A percentile compares a stretch with the other conserved stretches of the same genome.
Conservation (phyloP, 2,113 vertebrate genomes). For the Periophthalmodon schlosseri region DNA sequence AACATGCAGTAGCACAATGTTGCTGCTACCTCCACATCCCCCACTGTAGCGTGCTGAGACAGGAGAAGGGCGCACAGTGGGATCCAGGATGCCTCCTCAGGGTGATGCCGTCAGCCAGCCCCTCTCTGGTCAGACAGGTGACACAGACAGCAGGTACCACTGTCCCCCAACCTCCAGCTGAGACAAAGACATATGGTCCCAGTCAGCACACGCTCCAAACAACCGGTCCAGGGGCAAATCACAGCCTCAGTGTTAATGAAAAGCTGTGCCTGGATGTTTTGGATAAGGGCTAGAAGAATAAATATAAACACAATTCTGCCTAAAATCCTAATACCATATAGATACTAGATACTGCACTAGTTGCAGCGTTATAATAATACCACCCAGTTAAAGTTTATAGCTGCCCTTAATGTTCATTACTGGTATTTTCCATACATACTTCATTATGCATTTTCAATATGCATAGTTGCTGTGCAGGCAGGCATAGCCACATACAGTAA, state of each 20-base stretch:
- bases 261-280: neutral
- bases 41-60: slow-evolving; percentile 39
- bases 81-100: slow-evolving; percentile 48
- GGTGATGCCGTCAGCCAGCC: slow-evolving; percentile 41
- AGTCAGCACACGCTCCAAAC: slow-evolving; percentile 39
- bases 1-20: neutral
- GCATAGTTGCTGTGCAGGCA: neutral
- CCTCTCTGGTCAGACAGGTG: slow-evolving; percentile 57
- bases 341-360: neutral
- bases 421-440: neutral
- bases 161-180: slow-evolving; percentile 26
- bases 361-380: neutral
- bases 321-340: neutral
- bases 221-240: slow-evolving; percentile 12
- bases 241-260: slow-evolving; percentile 12
- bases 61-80: slow-evolving; percentile 39
- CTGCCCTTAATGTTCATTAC: neutral
- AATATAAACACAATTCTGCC: neutral
- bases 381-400: neutral
- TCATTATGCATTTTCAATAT: neutral
- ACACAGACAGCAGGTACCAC: slow-evolving; percentile 54
- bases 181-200: slow-evolving; percentile 59
- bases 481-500: neutral
- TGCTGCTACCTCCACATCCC: slow-evolving; percentile 28
- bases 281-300: neutral